Conservation (phyloP, 2,888 invertebrate species). For the Nephrotoma flavescens region DNA sequence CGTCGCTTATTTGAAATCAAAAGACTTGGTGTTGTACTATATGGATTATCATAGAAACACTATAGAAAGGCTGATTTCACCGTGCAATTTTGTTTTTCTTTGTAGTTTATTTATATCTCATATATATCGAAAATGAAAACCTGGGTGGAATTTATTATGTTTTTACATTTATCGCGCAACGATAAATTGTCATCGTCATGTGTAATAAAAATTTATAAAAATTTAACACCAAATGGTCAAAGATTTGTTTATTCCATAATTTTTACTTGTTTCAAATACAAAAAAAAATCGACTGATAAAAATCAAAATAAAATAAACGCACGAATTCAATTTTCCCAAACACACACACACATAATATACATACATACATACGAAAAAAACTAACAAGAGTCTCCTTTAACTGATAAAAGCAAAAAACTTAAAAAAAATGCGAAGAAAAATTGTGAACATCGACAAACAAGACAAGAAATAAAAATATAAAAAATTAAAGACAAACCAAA, state of each 20-base stretch:
- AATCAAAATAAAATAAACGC: background rate
- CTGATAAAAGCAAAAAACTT: background rate
- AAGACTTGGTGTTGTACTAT: background rate
- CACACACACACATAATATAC: background rate
- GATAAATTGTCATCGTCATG: background rate
- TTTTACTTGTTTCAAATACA: background rate
- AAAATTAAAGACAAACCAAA: background rate
- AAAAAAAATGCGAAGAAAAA: background rate
- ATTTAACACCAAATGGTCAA: background rate
- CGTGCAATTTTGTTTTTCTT: too few relatives aligned
- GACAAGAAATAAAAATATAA: background rate
- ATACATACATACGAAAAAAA: background rate
- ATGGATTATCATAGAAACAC: background rate
- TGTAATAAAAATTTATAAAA: background rate
- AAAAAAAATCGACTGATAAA: background rate
- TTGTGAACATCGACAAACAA: background rate
- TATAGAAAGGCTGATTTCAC: background rate
- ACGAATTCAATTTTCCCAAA: background rate
- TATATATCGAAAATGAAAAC: background rate
- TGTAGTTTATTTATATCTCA: background rate
- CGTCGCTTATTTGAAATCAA: background rate
- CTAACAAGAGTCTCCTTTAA: background rate
- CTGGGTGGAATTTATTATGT: background rate
- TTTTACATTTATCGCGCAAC: background rate
- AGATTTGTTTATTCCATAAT: background rate